Conservation (phyloP, 2,888 invertebrate genomes). For the Blastobasis lacticolella region DNA sequence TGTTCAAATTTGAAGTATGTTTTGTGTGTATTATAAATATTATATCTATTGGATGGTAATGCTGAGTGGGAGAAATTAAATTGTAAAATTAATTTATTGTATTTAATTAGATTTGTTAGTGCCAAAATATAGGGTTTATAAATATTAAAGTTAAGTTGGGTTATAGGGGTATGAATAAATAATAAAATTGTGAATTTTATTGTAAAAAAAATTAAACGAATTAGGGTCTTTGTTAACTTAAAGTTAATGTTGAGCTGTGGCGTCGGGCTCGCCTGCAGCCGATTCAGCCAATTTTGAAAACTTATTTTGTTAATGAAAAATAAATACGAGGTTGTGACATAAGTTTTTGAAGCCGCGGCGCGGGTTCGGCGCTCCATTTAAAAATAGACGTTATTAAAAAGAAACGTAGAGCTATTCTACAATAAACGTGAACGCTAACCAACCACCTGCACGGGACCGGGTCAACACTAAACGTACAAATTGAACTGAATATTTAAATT, state of each 20-base stretch:
- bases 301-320: conserved; percentile 50
- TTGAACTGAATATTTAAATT: conserved; percentile 29
- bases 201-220: conserved; percentile 66
- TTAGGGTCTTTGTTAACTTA: conserved; percentile 66
- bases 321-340: conserved; percentile 65
- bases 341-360: conserved; percentile 45
- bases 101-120: conserved; percentile 68
- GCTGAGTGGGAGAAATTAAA: conserved; percentile 23
- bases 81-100: conserved; percentile 38
- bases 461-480: conserved; percentile 44
- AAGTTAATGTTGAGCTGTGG: conserved; percentile 37
- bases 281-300: conserved; percentile 64
- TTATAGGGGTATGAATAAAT: conserved; percentile 58
- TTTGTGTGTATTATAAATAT: not conserved
- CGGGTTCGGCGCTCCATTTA: conserved; percentile 45
- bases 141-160: conserved; percentile 58
- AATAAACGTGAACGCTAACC: conserved; percentile 38
- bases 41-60: conserved; percentile 32
- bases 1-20: not conserved
- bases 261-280: conserved; percentile 40
- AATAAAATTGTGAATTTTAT: conserved; percentile 51
- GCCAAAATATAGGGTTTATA: conserved; percentile 68
- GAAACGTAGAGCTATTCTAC: conserved; percentile 49
- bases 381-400: conserved; percentile 48
- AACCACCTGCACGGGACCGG: conserved; percentile 61